These are phyloP conservation scores for Quadriops clusia DNA, from an alignment of 2,888 invertebrate genomes.

Conservation along the genomic window DNA sequence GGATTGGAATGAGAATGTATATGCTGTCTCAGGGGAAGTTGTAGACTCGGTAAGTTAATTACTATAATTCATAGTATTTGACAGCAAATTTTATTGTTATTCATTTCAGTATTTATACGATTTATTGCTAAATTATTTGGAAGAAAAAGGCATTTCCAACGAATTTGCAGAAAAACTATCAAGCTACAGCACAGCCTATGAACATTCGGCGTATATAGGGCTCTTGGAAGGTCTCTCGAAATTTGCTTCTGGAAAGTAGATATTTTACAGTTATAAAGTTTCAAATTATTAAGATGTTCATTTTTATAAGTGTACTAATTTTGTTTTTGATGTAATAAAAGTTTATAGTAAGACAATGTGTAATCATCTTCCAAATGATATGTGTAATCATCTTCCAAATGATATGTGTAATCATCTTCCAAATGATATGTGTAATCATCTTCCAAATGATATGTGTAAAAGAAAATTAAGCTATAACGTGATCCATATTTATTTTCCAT, in stretches of 20 bases:
- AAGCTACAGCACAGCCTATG: slow-evolving; percentile 82
- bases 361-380: too few species aligned
- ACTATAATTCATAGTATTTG: slow-evolving; percentile 3
- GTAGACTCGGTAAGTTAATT: slow-evolving; percentile 73
- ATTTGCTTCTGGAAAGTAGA: slow-evolving; percentile 57
- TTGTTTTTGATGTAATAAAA: too few species aligned
- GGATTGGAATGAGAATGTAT: slow-evolving; percentile 76
- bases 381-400: too few species aligned
- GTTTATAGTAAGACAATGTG: too few species aligned
- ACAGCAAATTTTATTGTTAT: slow-evolving; percentile 3
- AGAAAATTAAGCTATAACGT: too few species aligned
- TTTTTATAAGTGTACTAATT: too few species aligned
- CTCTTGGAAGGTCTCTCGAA: slow-evolving; percentile 78
- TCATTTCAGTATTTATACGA: slow-evolving; percentile 80
- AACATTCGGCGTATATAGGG: slow-evolving; percentile 83
- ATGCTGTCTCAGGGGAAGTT: slow-evolving; percentile 86
- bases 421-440: too few species aligned
- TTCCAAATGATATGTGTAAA: too few species aligned
- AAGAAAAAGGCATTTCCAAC: slow-evolving; percentile 90
- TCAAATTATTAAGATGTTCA: slow-evolving; percentile 5
- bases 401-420: too few species aligned
- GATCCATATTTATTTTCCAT: too few species aligned
- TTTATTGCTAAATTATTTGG: slow-evolving; percentile 84
- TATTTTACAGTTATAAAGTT: slow-evolving; percentile 2
- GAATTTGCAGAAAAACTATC: slow-evolving; percentile 84